Conservation (phyloP, 2,888 invertebrate genomes). For the Sminthurides aquaticus region DNA sequence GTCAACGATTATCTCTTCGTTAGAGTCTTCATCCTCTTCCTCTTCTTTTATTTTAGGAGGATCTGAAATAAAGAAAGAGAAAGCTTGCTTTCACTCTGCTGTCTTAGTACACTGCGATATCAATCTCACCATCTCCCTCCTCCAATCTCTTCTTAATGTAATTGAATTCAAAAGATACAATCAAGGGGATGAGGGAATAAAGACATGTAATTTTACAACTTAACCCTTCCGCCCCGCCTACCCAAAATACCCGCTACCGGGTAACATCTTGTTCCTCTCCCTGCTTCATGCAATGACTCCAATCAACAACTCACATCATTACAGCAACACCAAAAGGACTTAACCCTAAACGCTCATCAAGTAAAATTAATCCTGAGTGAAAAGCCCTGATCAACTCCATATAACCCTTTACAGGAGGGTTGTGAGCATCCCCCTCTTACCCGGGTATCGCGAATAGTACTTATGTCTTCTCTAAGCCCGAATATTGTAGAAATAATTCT, state of each 20-base stretch:
- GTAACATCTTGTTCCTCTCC: not conserved
- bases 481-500: too few relatives aligned
- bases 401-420: too few relatives aligned
- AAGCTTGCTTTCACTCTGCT: too few relatives aligned
- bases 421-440: too few relatives aligned
- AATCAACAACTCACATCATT: not conserved
- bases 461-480: too few relatives aligned
- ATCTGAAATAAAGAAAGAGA: not conserved
- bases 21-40: slow-evolving; percentile 4
- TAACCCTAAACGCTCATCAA: not conserved
- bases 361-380: not conserved
- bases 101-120: too few relatives aligned
- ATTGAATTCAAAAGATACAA: slow-evolving; percentile 20
- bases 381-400: not conserved
- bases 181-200: too few relatives aligned
- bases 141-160: not conserved
- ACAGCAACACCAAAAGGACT: not conserved
- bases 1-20: slow-evolving; percentile 1
- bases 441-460: too few relatives aligned
- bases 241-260: not conserved
- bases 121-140: slow-evolving; percentile 3
- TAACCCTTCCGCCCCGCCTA: slow-evolving; percentile 3
- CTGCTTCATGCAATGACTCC: not conserved
- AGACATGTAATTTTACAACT: too few relatives aligned
- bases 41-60: not conserved